These are phyloP conservation scores for Leucophenga montana DNA, from an alignment of 2,888 invertebrate species.

Conservation along the genomic window DNA sequence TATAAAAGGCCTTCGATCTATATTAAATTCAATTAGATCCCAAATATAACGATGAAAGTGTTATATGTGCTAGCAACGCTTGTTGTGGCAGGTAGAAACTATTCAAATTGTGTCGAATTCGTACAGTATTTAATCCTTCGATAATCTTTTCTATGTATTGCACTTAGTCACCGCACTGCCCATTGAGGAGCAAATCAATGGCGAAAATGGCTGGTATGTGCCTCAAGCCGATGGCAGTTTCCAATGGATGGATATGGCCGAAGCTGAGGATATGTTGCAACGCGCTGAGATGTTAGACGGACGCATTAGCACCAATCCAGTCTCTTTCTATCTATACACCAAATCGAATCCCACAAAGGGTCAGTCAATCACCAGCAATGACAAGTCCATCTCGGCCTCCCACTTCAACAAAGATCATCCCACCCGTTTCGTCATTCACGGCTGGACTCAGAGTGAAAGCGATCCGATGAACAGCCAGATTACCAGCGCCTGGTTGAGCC, in stretches of 20 bases:
- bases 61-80: conserved; percentile 2
- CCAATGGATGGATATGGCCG: conserved; percentile 38
- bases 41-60: neutral
- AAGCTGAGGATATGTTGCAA: conserved; percentile 19
- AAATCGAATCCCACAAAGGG: conserved; percentile 38
- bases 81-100: conserved; percentile 13
- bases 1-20: neutral
- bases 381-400: conserved; percentile 20
- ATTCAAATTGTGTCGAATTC: neutral
- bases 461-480: conserved; percentile 66
- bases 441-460: conserved; percentile 76
- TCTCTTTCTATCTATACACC: conserved; percentile 47
- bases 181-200: conserved; percentile 33
- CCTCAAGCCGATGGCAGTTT: conserved; percentile 41
- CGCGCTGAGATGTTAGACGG: neutral
- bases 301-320: conserved; percentile 23
- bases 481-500: conserved; percentile 74
- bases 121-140: neutral
- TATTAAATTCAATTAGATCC: neutral
- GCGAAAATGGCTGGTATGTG: conserved; percentile 50
- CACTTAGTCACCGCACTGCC: conserved; percentile 12
- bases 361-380: conserved; percentile 31
- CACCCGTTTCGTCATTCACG: conserved; percentile 68
- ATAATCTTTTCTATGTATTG: neutral
- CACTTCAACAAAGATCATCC: conserved; percentile 23